Conservation (phyloP, 2,797 vertebrate genomes). For the Cynodonichthys magdalenae region DNA sequence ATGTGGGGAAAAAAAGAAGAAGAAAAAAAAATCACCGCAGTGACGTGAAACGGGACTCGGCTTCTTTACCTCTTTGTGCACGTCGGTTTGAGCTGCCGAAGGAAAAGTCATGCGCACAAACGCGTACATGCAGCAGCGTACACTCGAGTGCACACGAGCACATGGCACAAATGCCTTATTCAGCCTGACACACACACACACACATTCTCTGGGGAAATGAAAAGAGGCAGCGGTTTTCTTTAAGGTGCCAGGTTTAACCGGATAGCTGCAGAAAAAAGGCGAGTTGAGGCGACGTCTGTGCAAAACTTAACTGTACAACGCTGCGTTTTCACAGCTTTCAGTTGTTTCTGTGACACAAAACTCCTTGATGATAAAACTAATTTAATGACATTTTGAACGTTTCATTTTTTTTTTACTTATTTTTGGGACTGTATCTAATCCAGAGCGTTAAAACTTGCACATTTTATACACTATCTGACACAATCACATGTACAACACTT, state of each 20-base stretch:
- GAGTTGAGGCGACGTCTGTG: background rate
- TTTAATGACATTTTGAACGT: no score
- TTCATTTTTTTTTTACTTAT: no score
- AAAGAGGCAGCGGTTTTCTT: slow-evolving; percentile 18
- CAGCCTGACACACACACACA: slow-evolving; percentile 26
- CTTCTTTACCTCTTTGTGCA: slow-evolving; percentile 18
- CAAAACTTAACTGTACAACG: background rate
- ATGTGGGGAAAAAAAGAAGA: slow-evolving; percentile 9
- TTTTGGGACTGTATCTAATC: no score
- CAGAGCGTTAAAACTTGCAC: no score
- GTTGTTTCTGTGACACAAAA: background rate
- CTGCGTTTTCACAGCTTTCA: background rate
- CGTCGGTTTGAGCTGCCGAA: slow-evolving; percentile 30
- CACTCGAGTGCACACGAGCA: slow-evolving; percentile 47
- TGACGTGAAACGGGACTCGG: slow-evolving; percentile 59
- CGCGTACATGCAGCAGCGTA: slow-evolving; percentile 34
- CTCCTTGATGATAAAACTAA: background rate
- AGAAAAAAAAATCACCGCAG: slow-evolving; percentile 41
- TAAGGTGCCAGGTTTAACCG: slow-evolving; percentile 7
- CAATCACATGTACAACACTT: no score
- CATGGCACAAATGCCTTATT: slow-evolving; percentile 33
- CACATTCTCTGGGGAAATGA: slow-evolving; percentile 8
- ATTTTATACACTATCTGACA: no score
- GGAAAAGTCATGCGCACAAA: slow-evolving; percentile 44
- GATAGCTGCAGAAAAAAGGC: slow-evolving; percentile 2